Conservation (phyloP, 2,113 vertebrate genomes). For the Cercocebus atys region DNA sequence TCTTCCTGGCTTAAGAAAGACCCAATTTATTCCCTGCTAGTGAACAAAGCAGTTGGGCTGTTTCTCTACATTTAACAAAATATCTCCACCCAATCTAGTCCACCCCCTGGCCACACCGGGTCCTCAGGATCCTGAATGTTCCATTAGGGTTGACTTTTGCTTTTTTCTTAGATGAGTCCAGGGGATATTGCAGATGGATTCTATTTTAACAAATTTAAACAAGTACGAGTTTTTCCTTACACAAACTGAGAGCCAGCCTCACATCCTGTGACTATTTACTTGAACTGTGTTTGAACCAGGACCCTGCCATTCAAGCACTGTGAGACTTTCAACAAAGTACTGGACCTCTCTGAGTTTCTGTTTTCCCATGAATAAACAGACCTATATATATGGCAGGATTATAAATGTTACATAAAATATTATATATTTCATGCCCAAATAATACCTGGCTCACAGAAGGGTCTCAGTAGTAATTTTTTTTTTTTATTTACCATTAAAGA, state of each 20-base stretch:
- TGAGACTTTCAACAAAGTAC: not conserved
- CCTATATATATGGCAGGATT: not conserved
- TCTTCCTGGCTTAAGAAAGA: not conserved
- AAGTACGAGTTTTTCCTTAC: not conserved
- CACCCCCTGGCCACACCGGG: not conserved
- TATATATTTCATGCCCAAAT: not conserved
- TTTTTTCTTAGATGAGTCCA: not conserved
- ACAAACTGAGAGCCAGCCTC: not conserved
- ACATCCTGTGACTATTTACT: not conserved
- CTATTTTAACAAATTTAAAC: constrained; percentile 24
- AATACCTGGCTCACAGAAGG: not conserved
- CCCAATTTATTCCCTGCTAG: not conserved
- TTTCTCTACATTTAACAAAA: not conserved
- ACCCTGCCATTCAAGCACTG: not conserved
- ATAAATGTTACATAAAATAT: not conserved
- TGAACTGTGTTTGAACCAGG: not conserved
- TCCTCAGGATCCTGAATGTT: not conserved
- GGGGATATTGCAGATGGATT: not conserved
- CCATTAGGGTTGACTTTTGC: not conserved
- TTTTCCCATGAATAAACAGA: not conserved
- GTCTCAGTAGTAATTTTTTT: not conserved
- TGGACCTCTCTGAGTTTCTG: not conserved
- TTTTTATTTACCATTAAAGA: constrained; percentile 20
- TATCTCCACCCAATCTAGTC: not conserved
- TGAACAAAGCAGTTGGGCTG: not conserved